Base-by-base conservation (phyloP, 2,797 vertebrate species). In the Fundulus diaphanus region DNA sequence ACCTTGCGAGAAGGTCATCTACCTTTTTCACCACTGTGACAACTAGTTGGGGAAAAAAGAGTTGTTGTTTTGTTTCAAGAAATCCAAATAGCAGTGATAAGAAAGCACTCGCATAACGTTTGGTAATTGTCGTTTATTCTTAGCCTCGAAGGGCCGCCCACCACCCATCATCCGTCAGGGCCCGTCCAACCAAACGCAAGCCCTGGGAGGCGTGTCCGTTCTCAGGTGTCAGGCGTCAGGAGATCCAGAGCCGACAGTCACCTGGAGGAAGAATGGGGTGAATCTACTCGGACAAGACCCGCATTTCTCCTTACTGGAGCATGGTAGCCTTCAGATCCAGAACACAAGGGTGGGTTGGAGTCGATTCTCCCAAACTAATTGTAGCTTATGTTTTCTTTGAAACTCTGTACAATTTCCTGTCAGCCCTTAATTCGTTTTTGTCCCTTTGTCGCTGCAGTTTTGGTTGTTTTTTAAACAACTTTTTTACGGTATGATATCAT, bases 161-260 rank as follows among this genome's bases (percentile, higher is more conserved):
- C 97, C 97, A 24, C 97, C 97, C 70, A 99, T 99, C 88, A 99
- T 99, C 86, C 95, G 98, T 0, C 97, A 97, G 90, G 97, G 97
- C 12, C 97, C 97, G 0, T 85, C 96, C 82, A 99, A 99, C 91
- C 97, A 98, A 92, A 98, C 97, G 0, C 90, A 97, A 87, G 96
- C 95, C 0, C 84, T 97, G 73, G 97, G 97, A 71, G 96, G 95
- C 0, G 95, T 95, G 79, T 96, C 96, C 1, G 51, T 99, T 24
- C 93, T 99, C 40, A 96, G 95, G 84, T 99, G 97, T 91, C 97
- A 97, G 90, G 96, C 97, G 1, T 97, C 96, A 0, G 97, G 97
- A 0, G 97, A 98, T 49, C 97, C 97, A 6, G 94, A 97, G 83
- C 97, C 97, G 46, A 93, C 96, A 16, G 96, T 99, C 88, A 97